Base-by-base conservation (phyloP, 1,140 invertebrate species). In the Antheraea mylitta region DNA sequence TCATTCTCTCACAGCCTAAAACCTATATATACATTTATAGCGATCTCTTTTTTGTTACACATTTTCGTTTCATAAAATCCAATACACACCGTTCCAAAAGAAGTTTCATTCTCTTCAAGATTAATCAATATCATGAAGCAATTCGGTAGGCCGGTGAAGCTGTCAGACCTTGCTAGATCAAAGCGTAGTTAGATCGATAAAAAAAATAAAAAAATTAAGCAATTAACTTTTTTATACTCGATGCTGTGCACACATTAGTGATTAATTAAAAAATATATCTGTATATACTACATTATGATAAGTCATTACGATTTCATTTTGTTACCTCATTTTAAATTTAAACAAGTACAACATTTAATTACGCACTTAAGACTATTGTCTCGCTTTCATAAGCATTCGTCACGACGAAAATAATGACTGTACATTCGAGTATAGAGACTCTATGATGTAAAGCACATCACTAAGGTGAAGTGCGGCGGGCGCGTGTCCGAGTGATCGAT, bases 401-500 rank as follows among this genome's bases (percentile, higher is more conserved):
- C 11, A 53, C 16, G 45, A 53, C 0, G 4, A 53, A 53, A 53
- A 53, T 53, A 53, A 16, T 53, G 45, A 53, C 16, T 13, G 6
- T 53, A 53, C 13, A 53, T 16, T 53, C 11, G 45, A 53, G 45
- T 53, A 53, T 53, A 53, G 11, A 6, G 13, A 53, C 11, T 42
- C 0, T 42, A 53, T 53, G 45, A 53, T n/a, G 5, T 16, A 13
- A 16, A 13, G 11, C 16, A 30, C 67, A 58, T 53, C 67, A n/a
- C 67, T 69, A 64, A 68, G 78, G 63, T 87, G 81, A 80, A 85
- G 36, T 64, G 38, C 38, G 38, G 7, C 38, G 65, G 30, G 53
- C 65, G 71, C 66, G 74, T 81, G 79, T 77, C 75, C 78, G 67
- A 70, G 65, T 66, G 79, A 88, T 88, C 86, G 86, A 88, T 88